Base-by-base conservation (phyloP, 2,888 invertebrate genomes). In the Meliscaeva auricollis region DNA sequence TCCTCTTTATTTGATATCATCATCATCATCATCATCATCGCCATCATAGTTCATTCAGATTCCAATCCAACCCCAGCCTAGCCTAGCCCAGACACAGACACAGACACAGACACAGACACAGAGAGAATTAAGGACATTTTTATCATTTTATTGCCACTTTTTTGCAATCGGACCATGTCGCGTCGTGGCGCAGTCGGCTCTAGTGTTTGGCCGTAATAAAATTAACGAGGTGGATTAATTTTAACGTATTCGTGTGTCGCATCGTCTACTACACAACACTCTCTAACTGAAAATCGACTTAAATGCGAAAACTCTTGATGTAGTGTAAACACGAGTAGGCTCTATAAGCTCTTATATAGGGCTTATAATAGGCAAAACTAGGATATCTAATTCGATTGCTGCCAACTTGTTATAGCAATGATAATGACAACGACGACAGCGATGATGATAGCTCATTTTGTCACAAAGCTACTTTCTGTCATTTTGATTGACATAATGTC, bases 1-100 rank as follows among this genome's bases (percentile, higher is more conserved):
- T 83, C 48, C 72, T 66, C 68, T 68, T 81, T 54, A 13, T 83
- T 78, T 79, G 68, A 83, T 83, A 79, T 62, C 73, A 69, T 79
- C 77, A 62, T 78, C 62, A 15, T 60, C 41, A 7, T 52, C 52
- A 6, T 52, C 50, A 41, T 60, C 15, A 60, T 41, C 26, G 41
- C 20, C 26, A 62, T 62, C 44, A 74, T 69, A 78, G 83, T 75
- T 69, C 41, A 54, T 52, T n/a, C 69, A 54, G 56, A 58, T 35
- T 9, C 38, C 9, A 38, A 7, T 9, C 13, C 9, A 38, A 13
- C 3, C 9, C 9, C 3, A 38, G 38, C 38, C 38, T 9, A 38
- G 38, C 5, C 38, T 38, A 38, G 38, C 17, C 35, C 69, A 54
- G 54, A 44, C 69, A 69, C 1, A 35, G 7, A 6, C 6, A 8